Evolutionary conservation across 2,113 vertebrate genomes (phyloP), one percentile per base, ranked within the genome.

Genomic region (Anthoscopus minutus): DNA sequence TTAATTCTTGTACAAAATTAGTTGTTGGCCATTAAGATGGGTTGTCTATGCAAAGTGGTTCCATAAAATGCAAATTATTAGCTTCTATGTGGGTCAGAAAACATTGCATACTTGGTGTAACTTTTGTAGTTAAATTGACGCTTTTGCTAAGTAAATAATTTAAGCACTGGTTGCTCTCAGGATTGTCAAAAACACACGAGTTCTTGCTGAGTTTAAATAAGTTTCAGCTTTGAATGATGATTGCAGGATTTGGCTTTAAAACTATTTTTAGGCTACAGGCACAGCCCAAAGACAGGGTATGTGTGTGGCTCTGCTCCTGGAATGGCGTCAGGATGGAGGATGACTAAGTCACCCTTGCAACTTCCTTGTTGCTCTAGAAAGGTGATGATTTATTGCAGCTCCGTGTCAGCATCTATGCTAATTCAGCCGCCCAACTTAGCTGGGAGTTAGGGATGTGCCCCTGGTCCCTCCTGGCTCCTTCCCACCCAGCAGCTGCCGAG

Each of bases 21-120:
- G 65, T 54, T 83, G 67, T 54, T 81, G 83, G 57, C 61, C 69
- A 84, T 95, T 92, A 73, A 82, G 56, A 51, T 53, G 81, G 77
- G 47, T 51, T 86, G 72, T 66, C 73, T 69, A 13, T 81, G 79
- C 83, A 78, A 81, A 96, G 64, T 25, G 27, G 38, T 74, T 93
- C 87, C 64, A 88, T 94, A 91, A 95, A 88, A 82, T 91, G 71
- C 70, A 93, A 87, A 92, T 96, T 82, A 93, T 17, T 91, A 65
- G 25, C 48, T 94, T 96, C 84, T 92, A 22, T 93, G 79, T 96
- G 93, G 89, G 91, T 94, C 94, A 95, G 82, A 85, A 96, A 95
- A 71, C 47, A 86, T 66, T n/a, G 53, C 45, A 2, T 56, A 9
- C 56, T 91, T 40, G 8, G 53, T 86, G 50, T 86, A 88, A 81